phyloP scores from a whole-genome alignment of 2,113 vertebrate species.

The Myanophis thanlyinensis region DNA sequence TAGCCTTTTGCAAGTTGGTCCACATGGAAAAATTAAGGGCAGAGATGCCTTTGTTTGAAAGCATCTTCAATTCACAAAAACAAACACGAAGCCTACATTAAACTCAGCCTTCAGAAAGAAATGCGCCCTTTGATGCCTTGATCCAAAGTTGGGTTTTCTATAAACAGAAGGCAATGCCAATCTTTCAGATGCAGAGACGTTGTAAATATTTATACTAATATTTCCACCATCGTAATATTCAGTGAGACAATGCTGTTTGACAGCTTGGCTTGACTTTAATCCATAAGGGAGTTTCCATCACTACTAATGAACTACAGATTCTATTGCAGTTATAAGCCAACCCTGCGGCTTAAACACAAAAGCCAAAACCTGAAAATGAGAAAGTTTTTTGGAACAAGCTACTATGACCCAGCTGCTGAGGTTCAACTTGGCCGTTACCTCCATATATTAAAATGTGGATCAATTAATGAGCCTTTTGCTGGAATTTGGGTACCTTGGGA shows the following conservation, averaged over 20 bases:
- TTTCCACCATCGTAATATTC: not conserved
- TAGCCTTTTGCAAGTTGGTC: not conserved
- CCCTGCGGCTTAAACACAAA: not conserved
- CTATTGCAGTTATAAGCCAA: not conserved
- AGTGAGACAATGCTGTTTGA: not conserved
- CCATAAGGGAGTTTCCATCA: not conserved
- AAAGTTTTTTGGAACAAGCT: not conserved
- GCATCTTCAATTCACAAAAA: not conserved
- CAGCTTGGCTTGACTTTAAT: not conserved
- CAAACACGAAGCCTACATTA: not conserved
- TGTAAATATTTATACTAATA: not conserved
- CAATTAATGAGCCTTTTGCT: not conserved
- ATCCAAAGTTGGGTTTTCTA: not conserved
- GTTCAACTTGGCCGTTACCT: not conserved
- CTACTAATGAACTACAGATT: not conserved
- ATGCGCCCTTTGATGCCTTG: not conserved
- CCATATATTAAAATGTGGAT: not conserved
- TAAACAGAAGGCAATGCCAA: not conserved
- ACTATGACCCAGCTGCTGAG: not conserved
- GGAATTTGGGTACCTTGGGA: not conserved
- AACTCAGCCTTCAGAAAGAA: not conserved
- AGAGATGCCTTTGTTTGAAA: not conserved
- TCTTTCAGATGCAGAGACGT: not conserved
- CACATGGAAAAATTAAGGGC: not conserved
- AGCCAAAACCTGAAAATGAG: not conserved